Evolutionary conservation across 1,140 invertebrate species (phyloP).

Genomic region (Uloborus diversus): DNA sequence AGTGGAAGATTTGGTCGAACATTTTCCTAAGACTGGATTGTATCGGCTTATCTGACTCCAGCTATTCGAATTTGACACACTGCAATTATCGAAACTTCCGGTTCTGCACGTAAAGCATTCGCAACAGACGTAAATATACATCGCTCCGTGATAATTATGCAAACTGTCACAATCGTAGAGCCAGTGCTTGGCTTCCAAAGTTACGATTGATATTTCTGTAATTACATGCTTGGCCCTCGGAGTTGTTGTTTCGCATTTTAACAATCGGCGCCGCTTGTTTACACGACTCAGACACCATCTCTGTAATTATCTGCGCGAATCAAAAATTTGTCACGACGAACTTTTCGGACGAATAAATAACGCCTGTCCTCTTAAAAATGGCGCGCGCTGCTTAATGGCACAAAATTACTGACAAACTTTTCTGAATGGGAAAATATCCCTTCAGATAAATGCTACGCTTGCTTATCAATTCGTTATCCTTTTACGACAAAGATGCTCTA

Average conservation of each 20-base stretch:
- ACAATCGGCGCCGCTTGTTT: constrained; percentile 41
- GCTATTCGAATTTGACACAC: constrained; percentile 32
- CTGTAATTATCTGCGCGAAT: constrained; percentile 36
- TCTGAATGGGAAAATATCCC: too few species aligned
- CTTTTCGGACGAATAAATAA: neutral
- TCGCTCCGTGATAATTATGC: constrained; percentile 43
- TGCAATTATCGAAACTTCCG: constrained; percentile 52
- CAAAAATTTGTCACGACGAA: constrained; percentile 27
- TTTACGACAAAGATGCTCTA: constrained; percentile 26
- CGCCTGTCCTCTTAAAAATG: too few species aligned
- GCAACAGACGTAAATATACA: constrained; percentile 28
- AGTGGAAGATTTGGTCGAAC: constrained; percentile 40
- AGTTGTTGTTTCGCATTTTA: constrained; percentile 42
- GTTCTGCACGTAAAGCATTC: constrained; percentile 1
- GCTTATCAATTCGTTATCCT: constrained; percentile 16
- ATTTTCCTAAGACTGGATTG: constrained; percentile 7
- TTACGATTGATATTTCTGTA: constrained; percentile 54
- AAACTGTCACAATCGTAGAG: constrained; percentile 35
- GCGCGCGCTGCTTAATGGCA: too few species aligned
- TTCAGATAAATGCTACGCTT: too few species aligned
- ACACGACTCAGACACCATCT: neutral
- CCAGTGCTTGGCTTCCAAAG: constrained; percentile 14
- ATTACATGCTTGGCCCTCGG: constrained; percentile 36
- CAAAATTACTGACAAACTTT: too few species aligned
- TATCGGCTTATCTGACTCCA: constrained; percentile 16